Evolutionary conservation across 2,797 vertebrate species (phyloP).

Genomic region (Hoplostethus mediterraneus): DNA sequence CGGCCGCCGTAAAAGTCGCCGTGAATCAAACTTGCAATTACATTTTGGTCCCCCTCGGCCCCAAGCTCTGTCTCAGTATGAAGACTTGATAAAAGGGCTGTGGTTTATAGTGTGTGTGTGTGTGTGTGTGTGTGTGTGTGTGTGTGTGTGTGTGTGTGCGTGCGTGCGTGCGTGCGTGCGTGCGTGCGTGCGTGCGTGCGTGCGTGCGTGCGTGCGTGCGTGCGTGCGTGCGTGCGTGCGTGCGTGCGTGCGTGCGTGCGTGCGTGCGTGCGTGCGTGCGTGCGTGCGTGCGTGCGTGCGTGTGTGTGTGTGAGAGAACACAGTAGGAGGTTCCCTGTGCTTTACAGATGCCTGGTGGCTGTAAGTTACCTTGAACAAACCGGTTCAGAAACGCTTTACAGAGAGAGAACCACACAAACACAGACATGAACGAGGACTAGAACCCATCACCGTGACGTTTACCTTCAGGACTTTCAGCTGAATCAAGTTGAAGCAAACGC

Average conservation of each 20-base stretch:
- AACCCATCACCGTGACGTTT: too few species aligned
- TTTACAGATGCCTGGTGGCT: not conserved
- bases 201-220: not conserved
- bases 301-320: not conserved
- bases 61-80: constrained; percentile 24
- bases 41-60: constrained; percentile 33
- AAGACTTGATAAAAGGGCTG: constrained; percentile 23
- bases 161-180: not conserved
- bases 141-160: not conserved
- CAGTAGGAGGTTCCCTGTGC: not conserved
- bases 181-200: not conserved
- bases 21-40: constrained; percentile 64
- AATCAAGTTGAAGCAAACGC: too few species aligned
- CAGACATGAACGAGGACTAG: too few species aligned
- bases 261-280: not conserved
- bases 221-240: not conserved
- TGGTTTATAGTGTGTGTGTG: constrained; percentile 32
- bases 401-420: too few species aligned
- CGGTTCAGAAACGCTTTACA: too few species aligned
- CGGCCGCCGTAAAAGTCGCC: constrained; percentile 43
- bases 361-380: too few species aligned
- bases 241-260: not conserved
- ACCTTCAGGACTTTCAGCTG: too few species aligned
- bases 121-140: not conserved
- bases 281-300: not conserved